Conservation (phyloP, 2,113 vertebrate genomes). For the Thinocorus orbignyianus region DNA sequence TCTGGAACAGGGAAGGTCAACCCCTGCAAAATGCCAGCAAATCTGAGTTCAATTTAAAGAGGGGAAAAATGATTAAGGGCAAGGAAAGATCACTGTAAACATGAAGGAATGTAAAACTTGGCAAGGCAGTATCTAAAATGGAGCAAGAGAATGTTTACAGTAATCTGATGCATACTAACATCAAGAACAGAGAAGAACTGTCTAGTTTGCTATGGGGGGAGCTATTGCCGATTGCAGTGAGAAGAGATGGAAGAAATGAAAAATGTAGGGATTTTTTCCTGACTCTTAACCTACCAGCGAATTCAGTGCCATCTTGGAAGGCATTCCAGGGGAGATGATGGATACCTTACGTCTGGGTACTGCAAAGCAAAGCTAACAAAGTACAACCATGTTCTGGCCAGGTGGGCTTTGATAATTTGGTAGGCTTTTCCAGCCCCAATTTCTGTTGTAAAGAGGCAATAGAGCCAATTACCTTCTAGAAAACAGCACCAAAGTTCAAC, state of each 20-base stretch:
- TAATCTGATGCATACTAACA: slow-evolving; percentile 40
- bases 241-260: background rate
- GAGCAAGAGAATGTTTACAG: slow-evolving; percentile 44
- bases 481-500: background rate
- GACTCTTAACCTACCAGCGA: background rate
- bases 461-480: background rate
- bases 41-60: slow-evolving; percentile 55
- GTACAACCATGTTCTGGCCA: background rate
- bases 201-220: background rate
- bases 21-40: slow-evolving; percentile 38
- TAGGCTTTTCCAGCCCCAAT: background rate
- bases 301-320: background rate
- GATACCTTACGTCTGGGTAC: background rate
- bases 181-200: slow-evolving; percentile 20
- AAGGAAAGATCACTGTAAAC: slow-evolving; percentile 56
- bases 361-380: background rate
- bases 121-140: slow-evolving; percentile 34
- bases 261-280: background rate
- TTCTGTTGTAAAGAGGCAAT: background rate
- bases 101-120: slow-evolving; percentile 62
- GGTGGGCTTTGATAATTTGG: background rate
- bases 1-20: slow-evolving; percentile 20
- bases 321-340: background rate
- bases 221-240: background rate
- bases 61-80: slow-evolving; percentile 37